Evolutionary conservation across 2,797 vertebrate genomes (phyloP).

Genomic region (Paratrypauchen microcephalus): DNA sequence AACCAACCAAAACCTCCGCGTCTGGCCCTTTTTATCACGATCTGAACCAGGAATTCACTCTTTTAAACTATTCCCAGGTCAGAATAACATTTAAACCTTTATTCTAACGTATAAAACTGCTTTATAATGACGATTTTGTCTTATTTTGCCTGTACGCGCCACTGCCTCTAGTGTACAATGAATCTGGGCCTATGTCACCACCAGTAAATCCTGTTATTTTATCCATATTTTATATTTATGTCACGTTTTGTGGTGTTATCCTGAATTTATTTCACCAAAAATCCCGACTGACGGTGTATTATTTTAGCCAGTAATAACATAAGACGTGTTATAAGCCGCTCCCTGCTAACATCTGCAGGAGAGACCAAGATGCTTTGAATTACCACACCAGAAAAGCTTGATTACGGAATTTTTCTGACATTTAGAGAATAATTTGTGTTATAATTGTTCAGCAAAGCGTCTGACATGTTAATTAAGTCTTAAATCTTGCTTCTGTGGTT

Average conservation of each 20-base stretch:
- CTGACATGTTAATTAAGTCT: neutral
- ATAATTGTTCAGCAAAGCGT: neutral
- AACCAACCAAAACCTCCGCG: slow-evolving; percentile 38
- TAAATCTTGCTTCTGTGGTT: no score
- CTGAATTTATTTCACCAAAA: neutral
- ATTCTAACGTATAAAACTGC: neutral
- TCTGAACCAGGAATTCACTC: slow-evolving; percentile 30
- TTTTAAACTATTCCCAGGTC: neutral
- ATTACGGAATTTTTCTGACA: neutral
- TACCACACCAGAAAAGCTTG: neutral
- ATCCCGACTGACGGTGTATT: neutral
- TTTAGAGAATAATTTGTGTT: neutral
- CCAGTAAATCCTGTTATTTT: neutral
- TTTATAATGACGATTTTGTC: neutral
- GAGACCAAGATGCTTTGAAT: neutral
- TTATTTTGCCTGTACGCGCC: neutral
- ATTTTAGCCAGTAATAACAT: neutral
- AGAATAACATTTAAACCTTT: neutral
- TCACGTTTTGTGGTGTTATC: neutral
- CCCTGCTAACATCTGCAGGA: slow-evolving; percentile 42
- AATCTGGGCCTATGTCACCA: slow-evolving; percentile 46
- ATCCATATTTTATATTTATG: neutral
- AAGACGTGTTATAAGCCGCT: slow-evolving; percentile 34
- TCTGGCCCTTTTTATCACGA: slow-evolving; percentile 8
- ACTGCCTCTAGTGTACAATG: neutral